These are phyloP conservation scores for Trichechus manatus DNA, from an alignment of 2,113 vertebrate genomes.

Conservation along the genomic window DNA sequence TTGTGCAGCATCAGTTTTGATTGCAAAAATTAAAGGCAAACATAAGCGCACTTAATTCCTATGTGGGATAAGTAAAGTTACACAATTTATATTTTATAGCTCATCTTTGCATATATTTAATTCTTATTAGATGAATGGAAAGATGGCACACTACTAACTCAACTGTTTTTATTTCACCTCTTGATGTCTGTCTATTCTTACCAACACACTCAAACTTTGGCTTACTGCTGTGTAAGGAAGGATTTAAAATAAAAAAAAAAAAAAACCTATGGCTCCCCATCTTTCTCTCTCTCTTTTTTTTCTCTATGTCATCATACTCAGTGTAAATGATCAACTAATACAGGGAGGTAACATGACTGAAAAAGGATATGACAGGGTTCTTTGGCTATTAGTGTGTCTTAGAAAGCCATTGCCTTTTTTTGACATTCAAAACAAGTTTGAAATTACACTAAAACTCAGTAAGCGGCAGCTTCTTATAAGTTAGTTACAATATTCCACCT, in stretches of 20 bases:
- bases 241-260: not conserved
- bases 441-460: not conserved
- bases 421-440: not conserved
- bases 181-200: not conserved
- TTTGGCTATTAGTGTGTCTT: not conserved
- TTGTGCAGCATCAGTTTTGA: not conserved
- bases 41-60: too few species aligned
- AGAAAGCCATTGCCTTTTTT: not conserved
- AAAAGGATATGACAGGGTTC: not conserved
- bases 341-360: not conserved
- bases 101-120: not conserved
- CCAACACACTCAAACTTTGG: not conserved
- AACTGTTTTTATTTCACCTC: not conserved
- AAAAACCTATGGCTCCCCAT: rapidly evolving
- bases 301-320: not conserved
- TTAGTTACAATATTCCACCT: not conserved
- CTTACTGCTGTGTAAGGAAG: too few species aligned
- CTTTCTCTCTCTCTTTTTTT: not conserved
- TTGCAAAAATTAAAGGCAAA: not conserved
- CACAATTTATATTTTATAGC: not conserved
- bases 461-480: not conserved
- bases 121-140: not conserved
- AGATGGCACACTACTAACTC: not conserved
- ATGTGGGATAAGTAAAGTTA: too few species aligned
- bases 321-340: not conserved